Conservation (phyloP, 2,797 vertebrate genomes). For the Mormyrus proboscirostris region DNA sequence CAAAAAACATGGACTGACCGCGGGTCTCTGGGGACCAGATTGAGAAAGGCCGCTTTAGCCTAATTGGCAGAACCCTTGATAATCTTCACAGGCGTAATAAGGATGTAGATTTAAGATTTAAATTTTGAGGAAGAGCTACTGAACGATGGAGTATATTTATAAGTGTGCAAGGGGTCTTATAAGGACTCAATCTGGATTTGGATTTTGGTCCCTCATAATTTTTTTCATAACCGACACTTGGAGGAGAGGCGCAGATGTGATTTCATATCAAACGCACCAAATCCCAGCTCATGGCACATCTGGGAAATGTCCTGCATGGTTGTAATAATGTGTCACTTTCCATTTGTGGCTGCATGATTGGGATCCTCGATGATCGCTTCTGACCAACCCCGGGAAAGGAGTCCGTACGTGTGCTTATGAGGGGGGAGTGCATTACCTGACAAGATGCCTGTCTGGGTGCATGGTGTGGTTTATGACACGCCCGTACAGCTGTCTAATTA, state of each 20-base stretch:
- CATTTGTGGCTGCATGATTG: neutral
- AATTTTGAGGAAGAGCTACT: conserved; percentile 24
- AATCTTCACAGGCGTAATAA: conserved; percentile 28
- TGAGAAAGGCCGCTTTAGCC: neutral
- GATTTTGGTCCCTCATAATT: neutral
- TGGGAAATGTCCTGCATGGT: neutral
- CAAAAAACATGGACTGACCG: neutral
- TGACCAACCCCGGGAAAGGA: neutral
- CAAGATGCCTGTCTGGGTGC: neutral
- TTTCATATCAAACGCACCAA: neutral
- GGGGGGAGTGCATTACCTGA: neutral
- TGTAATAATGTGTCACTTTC: neutral
- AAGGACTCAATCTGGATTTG: neutral
- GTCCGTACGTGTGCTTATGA: neutral
- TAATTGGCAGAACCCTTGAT: conserved; percentile 48
- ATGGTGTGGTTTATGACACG: neutral
- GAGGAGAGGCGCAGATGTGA: neutral
- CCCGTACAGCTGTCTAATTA: neutral
- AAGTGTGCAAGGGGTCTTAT: conserved; percentile 34
- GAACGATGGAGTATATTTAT: conserved; percentile 34
- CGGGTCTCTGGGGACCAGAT: neutral
- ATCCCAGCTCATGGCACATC: neutral
- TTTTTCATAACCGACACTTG: neutral
- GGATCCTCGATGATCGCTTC: neutral
- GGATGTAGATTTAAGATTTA: conserved; percentile 29